Conservation (phyloP, 2,797 vertebrate genomes). For the Dryobates pubescens region DNA sequence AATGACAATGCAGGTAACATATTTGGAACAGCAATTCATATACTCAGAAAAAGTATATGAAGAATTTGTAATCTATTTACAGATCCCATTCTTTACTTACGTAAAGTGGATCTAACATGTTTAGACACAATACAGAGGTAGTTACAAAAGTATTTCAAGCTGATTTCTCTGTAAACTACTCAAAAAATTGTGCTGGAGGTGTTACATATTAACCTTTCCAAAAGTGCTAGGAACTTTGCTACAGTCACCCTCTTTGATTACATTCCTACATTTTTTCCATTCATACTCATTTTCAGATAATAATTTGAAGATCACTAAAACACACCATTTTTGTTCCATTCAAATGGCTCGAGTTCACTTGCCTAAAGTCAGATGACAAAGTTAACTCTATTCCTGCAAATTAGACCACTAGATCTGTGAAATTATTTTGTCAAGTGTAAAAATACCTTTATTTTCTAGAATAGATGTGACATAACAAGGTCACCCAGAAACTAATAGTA, state of each 20-base stretch:
- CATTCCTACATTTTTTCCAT: background rate
- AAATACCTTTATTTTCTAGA: background rate
- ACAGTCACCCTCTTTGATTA: background rate
- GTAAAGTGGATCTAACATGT: rapidly evolving
- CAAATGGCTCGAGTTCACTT: rapidly evolving
- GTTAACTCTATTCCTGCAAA: background rate
- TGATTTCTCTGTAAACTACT: background rate
- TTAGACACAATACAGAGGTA: background rate
- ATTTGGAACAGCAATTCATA: background rate
- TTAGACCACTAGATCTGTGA: background rate
- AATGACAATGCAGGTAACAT: background rate
- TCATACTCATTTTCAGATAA: background rate
- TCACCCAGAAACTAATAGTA: background rate
- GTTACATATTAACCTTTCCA: background rate
- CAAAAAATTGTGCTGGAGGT: background rate
- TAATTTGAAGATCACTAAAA: background rate
- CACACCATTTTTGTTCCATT: background rate
- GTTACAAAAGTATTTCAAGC: background rate
- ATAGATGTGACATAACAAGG: background rate
- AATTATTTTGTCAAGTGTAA: background rate
- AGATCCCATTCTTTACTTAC: background rate
- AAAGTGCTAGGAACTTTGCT: background rate
- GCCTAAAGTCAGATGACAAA: background rate
- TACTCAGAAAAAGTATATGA: background rate
- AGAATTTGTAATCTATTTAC: background rate